Evolutionary conservation across 1,140 invertebrate genomes (phyloP).

Genomic region (Drosophila busckii): DNA sequence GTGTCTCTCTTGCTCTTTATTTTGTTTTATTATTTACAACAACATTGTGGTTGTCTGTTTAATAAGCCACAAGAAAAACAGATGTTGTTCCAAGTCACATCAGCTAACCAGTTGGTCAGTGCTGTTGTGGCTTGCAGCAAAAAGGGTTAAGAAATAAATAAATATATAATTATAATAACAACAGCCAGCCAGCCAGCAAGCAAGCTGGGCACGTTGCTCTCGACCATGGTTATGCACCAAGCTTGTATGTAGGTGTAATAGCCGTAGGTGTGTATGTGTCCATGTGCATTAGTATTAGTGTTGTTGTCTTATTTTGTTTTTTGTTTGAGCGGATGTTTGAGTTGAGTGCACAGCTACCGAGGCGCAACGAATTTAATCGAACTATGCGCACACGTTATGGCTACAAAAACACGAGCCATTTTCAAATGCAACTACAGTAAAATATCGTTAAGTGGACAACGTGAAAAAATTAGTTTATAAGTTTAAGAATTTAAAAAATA

Average conservation of each 20-base stretch:
- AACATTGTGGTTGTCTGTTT: slow-evolving; percentile 9
- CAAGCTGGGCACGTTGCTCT: slow-evolving; percentile 4
- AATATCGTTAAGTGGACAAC: too few relatives aligned
- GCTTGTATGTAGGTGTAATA: slow-evolving; percentile 11
- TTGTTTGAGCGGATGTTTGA: slow-evolving; percentile 63
- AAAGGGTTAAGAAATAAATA: slow-evolving; percentile 23
- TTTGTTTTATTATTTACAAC: too few relatives aligned
- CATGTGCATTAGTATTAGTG: neutral
- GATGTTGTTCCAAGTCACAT: slow-evolving; percentile 36
- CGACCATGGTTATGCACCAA: slow-evolving; percentile 16
- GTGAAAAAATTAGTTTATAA: too few relatives aligned
- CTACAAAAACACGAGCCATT: slow-evolving; percentile 37
- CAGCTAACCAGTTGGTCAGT: slow-evolving; percentile 34
- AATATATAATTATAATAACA: neutral
- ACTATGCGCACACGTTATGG: slow-evolving; percentile 52
- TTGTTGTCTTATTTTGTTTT: neutral
- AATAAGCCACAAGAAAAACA: slow-evolving; percentile 24
- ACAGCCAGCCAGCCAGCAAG: too few relatives aligned
- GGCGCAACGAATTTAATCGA: slow-evolving; percentile 75
- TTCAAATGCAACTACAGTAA: slow-evolving; percentile 10
- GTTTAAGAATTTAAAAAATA: too few relatives aligned
- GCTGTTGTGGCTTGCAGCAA: slow-evolving; percentile 30
- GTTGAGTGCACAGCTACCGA: slow-evolving; percentile 73
- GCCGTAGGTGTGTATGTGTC: slow-evolving; percentile 7
- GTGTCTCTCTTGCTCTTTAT: too few relatives aligned